These are phyloP conservation scores for Microdon myrmicae DNA, from an alignment of 2,888 invertebrate species.

Conservation along the genomic window DNA sequence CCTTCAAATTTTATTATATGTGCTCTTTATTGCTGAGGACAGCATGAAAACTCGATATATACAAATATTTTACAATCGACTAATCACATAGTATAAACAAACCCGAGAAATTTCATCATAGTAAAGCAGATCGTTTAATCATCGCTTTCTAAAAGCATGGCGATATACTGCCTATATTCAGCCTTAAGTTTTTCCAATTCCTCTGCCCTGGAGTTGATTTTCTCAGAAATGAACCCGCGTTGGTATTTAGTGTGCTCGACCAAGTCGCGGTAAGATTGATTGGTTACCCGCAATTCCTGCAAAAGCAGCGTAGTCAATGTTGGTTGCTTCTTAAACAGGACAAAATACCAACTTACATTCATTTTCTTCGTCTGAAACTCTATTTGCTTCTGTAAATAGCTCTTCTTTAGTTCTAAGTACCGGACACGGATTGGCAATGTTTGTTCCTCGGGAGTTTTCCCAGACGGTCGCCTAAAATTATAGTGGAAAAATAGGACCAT, in stretches of 20 bases:
- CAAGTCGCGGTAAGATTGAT: slow-evolving; percentile 25
- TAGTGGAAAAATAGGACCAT: too few species aligned
- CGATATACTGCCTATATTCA: too few species aligned
- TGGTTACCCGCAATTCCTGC: slow-evolving; percentile 30
- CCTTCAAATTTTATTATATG: slow-evolving; percentile 11
- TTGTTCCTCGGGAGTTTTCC: slow-evolving; percentile 54
- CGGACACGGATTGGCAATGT: slow-evolving; percentile 54
- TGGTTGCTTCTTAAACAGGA: not conserved
- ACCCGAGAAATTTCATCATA: too few species aligned
- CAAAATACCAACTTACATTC: slow-evolving; percentile 27
- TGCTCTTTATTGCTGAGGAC: slow-evolving; percentile 23
- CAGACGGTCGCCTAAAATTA: slow-evolving; percentile 54
- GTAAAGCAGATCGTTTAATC: too few species aligned
- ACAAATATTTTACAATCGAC: too few species aligned
- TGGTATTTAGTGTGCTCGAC: slow-evolving; percentile 18
- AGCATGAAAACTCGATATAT: too few species aligned
- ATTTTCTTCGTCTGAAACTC: slow-evolving; percentile 53
- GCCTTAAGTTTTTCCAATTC: slow-evolving; percentile 28
- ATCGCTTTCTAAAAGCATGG: too few species aligned
- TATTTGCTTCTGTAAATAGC: slow-evolving; percentile 54
- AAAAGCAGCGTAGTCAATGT: not conserved
- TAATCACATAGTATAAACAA: too few species aligned
- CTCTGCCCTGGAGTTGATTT: slow-evolving; percentile 27
- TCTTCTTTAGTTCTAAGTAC: slow-evolving; percentile 51
- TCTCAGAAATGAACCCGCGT: slow-evolving; percentile 29